Percentiles rank a stretch among this genome's conserved stretches.
Evolutionary conservation across 1,140 invertebrate genomes (phyloP).

Genomic region (Atopsyche davidsoni): DNA sequence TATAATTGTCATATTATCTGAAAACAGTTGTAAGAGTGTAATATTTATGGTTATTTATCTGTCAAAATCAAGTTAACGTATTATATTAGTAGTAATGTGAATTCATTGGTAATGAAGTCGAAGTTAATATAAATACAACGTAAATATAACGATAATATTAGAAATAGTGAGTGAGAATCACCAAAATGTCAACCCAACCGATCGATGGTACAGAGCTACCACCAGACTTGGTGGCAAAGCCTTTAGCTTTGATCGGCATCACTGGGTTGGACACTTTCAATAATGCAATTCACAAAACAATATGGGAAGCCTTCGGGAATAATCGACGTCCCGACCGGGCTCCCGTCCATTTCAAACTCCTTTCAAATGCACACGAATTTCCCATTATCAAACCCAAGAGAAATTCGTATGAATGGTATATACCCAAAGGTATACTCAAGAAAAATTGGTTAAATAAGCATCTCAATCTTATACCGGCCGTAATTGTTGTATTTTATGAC

Average conservation of each 20-base stretch:
- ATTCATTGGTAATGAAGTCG: no score
- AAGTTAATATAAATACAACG: no score
- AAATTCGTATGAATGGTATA: slow-evolving; percentile 91
- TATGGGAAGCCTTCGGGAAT: slow-evolving; percentile 88
- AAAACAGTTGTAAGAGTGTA: no score
- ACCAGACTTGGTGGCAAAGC: slow-evolving; percentile 67
- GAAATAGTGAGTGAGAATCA: no score
- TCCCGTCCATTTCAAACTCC: slow-evolving; percentile 78
- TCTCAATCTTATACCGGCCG: slow-evolving; percentile 80
- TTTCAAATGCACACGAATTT: slow-evolving; percentile 75
- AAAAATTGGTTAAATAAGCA: slow-evolving; percentile 95
- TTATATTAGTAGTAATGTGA: no score
- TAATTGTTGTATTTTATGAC: slow-evolving; percentile 93
- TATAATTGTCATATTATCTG: no score
- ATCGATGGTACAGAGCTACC: slow-evolving; percentile 62
- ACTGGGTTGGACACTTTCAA: slow-evolving; percentile 78
- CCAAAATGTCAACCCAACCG: slow-evolving; percentile 42
- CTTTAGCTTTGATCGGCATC: slow-evolving; percentile 77
- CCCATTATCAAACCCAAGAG: slow-evolving; percentile 86
- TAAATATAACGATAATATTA: no score
- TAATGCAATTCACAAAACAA: slow-evolving; percentile 80
- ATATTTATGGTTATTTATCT: no score
- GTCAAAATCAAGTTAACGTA: no score
- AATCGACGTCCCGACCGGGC: slow-evolving; percentile 72
- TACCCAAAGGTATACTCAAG: slow-evolving; percentile 94